These are phyloP conservation scores for Pantherophis vulpinus DNA, from an alignment of 2,797 vertebrate genomes.

Conservation along the genomic window DNA sequence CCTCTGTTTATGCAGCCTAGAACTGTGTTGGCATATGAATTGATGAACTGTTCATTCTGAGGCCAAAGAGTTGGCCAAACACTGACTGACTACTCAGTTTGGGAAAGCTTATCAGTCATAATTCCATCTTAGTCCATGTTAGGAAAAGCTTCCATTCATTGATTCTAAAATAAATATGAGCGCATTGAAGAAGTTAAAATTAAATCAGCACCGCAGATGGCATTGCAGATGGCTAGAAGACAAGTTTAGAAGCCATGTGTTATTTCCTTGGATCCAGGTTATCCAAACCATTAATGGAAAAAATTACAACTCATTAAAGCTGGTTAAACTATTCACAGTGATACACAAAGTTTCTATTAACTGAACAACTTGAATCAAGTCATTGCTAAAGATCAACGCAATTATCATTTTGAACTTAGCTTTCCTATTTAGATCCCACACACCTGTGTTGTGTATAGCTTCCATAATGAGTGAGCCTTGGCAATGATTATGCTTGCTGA, in stretches of 20 bases:
- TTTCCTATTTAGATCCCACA: background rate
- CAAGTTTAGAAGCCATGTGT: background rate
- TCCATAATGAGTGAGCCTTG: background rate
- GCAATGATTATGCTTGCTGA: background rate
- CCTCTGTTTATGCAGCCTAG: too few species aligned
- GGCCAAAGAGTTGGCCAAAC: background rate
- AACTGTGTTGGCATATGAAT: too few species aligned
- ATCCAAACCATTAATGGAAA: background rate
- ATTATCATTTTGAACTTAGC: background rate
- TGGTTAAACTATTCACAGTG: background rate
- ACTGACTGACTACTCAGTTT: background rate
- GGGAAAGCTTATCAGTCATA: background rate
- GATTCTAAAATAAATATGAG: slow-evolving; percentile 1
- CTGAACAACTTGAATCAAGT: background rate
- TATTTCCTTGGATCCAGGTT: background rate
- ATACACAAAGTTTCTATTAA: background rate
- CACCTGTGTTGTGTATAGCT: background rate
- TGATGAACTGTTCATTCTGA: background rate
- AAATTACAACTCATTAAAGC: background rate
- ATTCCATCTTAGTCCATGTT: background rate
- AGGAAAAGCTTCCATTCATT: background rate
- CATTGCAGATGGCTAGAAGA: slow-evolving; percentile 17
- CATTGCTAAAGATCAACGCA: background rate
- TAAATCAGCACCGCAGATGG: slow-evolving; percentile 10
- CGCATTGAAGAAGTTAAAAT: background rate